phyloP scores from a whole-genome alignment of 2,888 invertebrate species.

The Slavum lentiscoides region DNA sequence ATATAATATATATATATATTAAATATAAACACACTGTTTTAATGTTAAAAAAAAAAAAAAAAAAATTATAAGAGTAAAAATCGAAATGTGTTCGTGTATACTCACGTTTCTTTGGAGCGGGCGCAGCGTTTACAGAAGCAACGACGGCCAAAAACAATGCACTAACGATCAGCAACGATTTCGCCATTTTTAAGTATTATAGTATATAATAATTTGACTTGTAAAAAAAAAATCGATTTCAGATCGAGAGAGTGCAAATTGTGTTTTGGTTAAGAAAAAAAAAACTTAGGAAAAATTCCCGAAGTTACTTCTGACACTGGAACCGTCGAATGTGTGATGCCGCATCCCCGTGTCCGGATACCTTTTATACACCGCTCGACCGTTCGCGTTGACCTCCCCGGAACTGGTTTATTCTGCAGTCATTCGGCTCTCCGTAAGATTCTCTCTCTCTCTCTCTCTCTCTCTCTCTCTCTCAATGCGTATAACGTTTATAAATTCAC shows the following conservation, averaged over 20 bases:
- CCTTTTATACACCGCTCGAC: constrained; percentile 33
- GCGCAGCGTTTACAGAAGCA: constrained; percentile 52
- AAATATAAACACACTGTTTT: too few species aligned
- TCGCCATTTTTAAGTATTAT: constrained; percentile 36
- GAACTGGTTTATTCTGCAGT: constrained; percentile 33
- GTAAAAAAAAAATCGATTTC: constrained; percentile 41
- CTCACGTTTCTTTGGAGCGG: constrained; percentile 54
- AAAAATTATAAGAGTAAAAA: too few species aligned
- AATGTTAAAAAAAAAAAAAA: too few species aligned
- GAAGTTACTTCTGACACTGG: constrained; percentile 52
- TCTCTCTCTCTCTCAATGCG: too few species aligned
- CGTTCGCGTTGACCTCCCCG: constrained; percentile 37
- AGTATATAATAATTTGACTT: constrained; percentile 23
- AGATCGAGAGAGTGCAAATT: constrained; percentile 33
- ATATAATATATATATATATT: too few species aligned
- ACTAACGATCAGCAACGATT: constrained; percentile 47
- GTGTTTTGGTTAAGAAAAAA: constrained; percentile 34
- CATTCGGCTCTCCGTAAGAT: neutral
- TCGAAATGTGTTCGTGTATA: neutral
- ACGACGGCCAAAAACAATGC: constrained; percentile 51
- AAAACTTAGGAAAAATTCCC: constrained; percentile 48
- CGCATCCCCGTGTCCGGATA: constrained; percentile 27
- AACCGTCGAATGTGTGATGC: constrained; percentile 51
- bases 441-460: neutral
- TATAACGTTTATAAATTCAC: neutral